Evolutionary conservation across 2,797 vertebrate genomes (phyloP).

Genomic region (Sebastes aleutianus): DNA sequence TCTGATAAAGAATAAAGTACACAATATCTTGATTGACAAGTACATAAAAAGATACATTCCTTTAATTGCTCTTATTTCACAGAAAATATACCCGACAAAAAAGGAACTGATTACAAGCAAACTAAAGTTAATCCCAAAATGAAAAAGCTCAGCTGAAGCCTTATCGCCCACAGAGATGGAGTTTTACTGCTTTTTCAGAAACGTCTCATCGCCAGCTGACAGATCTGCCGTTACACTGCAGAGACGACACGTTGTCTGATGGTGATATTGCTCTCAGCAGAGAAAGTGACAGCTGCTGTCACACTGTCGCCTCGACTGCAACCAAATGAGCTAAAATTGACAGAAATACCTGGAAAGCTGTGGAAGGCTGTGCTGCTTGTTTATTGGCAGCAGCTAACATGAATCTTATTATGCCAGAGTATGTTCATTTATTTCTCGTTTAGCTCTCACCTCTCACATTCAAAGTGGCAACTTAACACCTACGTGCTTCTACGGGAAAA

Average conservation of each 20-base stretch:
- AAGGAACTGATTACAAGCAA: conserved; percentile 36
- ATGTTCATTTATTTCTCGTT: not conserved
- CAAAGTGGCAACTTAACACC: conserved; percentile 21
- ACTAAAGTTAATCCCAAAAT: conserved; percentile 4
- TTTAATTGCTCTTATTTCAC: conserved; percentile 67
- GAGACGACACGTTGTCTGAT: conserved; percentile 1
- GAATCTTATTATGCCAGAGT: not conserved
- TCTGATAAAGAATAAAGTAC: conserved; percentile 51
- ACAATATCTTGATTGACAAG: conserved; percentile 46
- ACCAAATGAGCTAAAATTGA: conserved; percentile 10
- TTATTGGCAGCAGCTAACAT: conserved; percentile 6
- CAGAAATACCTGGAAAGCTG: not conserved
- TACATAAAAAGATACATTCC: conserved; percentile 72
- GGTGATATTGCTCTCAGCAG: conserved; percentile 36
- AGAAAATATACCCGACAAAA: conserved; percentile 52
- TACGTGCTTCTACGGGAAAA: not conserved
- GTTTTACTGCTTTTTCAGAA: conserved; percentile 7
- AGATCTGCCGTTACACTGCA: conserved; percentile 16
- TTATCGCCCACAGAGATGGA: not conserved
- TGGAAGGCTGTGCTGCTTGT: conserved; percentile 1
- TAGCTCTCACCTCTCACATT: not conserved
- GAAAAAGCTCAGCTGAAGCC: conserved; percentile 6
- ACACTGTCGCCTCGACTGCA: conserved; percentile 1
- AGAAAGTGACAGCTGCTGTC: conserved; percentile 20
- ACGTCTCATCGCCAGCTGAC: not conserved